phyloP scores from a whole-genome alignment of 1,140 invertebrate species.

The Megathymus violae region DNA sequence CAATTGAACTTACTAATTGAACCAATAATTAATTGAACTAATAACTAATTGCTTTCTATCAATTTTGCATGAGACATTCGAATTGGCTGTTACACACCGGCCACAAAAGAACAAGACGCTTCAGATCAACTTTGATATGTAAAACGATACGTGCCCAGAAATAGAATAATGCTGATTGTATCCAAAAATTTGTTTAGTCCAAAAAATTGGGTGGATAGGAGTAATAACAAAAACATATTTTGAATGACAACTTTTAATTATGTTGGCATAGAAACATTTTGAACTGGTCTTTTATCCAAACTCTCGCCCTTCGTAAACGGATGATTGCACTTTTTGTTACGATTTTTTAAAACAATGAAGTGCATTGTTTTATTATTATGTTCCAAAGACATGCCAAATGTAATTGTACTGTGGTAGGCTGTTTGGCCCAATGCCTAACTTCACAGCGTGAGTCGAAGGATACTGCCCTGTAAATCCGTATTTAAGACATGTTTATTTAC shows the following conservation, averaged over 20 bases:
- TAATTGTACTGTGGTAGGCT: conserved; percentile 22
- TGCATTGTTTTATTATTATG: conserved; percentile 15
- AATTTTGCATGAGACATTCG: too few relatives aligned
- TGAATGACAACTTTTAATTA: neutral
- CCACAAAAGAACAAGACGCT: too few relatives aligned
- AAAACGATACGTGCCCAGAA: too few relatives aligned
- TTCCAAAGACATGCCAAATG: conserved; percentile 8
- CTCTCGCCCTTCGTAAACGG: neutral
- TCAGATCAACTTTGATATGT: too few relatives aligned
- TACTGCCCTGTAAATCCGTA: conserved; percentile 3
- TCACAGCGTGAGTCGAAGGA: conserved; percentile 1
- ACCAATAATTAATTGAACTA: too few relatives aligned
- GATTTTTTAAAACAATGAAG: conserved; percentile 17
- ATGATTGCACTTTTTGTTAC: conserved; percentile 11
- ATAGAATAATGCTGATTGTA: too few relatives aligned
- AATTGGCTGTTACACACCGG: too few relatives aligned
- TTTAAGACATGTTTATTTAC: conserved; percentile 6
- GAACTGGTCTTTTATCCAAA: neutral
- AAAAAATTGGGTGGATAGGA: neutral
- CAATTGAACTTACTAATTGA: too few relatives aligned
- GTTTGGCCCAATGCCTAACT: conserved; percentile 12
- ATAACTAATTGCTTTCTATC: too few relatives aligned
- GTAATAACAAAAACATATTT: neutral
- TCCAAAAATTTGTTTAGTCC: neutral
- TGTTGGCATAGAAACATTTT: neutral